These are phyloP conservation scores for Phengaris arion DNA, from an alignment of 2,888 invertebrate genomes.

Conservation along the genomic window DNA sequence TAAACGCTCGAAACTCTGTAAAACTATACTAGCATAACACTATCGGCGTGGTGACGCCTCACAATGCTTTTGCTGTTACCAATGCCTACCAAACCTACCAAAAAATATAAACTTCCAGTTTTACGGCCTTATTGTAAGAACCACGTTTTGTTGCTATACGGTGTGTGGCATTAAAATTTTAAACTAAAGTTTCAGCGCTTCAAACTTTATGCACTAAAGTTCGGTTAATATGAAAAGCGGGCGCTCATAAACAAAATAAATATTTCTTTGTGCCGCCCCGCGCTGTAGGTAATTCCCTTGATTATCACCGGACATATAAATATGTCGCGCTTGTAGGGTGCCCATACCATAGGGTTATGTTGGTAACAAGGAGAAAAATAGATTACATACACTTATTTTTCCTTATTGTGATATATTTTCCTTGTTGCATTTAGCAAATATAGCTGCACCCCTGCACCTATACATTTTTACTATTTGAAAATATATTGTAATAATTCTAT, in stretches of 20 bases:
- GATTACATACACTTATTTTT: no score
- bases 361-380: no score
- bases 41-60: no score
- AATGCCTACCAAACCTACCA: no score
- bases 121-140: not conserved
- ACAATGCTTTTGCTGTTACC: no score
- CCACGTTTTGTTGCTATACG: not conserved
- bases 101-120: not conserved
- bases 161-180: not conserved
- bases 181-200: not conserved
- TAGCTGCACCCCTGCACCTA: no score
- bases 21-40: no score
- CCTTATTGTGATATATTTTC: no score
- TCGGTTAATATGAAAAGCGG: not conserved
- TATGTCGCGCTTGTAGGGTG: slow-evolving; percentile 35
- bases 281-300: slow-evolving; percentile 37
- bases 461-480: no score
- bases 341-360: not conserved
- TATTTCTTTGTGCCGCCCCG: slow-evolving; percentile 31
- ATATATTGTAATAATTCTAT: no score
- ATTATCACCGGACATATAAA: slow-evolving; percentile 39
- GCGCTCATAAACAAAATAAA: slow-evolving; percentile 29
- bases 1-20: no score
- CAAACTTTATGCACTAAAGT: slow-evolving; percentile 3
- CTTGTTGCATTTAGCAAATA: no score